Conservation (phyloP, 2,888 invertebrate species). For the Allophyes oxyacanthae region DNA sequence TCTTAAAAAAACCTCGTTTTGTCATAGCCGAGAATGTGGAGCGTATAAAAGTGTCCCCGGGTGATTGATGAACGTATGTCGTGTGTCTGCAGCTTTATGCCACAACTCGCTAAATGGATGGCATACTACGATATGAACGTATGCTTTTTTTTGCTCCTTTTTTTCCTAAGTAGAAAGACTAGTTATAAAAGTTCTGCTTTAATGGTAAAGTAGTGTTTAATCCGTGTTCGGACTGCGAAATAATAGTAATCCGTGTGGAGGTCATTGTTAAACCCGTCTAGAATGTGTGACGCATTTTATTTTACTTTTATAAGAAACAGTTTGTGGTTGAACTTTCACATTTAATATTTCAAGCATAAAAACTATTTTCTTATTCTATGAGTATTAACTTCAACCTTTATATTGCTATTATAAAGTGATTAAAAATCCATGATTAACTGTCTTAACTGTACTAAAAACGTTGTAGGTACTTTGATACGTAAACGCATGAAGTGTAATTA, state of each 20-base stretch:
- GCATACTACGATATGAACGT: constrained; percentile 43
- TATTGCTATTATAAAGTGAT: constrained; percentile 23
- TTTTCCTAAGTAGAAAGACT: constrained; percentile 49
- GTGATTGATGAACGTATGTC: constrained; percentile 78
- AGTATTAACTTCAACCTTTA: neutral
- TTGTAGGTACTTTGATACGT: constrained; percentile 5
- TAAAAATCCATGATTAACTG: constrained; percentile 10
- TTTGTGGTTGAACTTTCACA: constrained; percentile 7
- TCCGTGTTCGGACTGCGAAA: constrained; percentile 53
- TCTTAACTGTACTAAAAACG: constrained; percentile 16
- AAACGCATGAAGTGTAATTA: constrained; percentile 38
- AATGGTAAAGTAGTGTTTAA: constrained; percentile 53
- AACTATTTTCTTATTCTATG: neutral
- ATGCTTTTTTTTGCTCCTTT: constrained; percentile 23
- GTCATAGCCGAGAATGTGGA: constrained; percentile 64
- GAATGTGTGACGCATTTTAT: constrained; percentile 24
- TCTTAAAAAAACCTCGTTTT: constrained; percentile 56
- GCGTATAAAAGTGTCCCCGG: constrained; percentile 70
- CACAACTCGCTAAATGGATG: constrained; percentile 54
- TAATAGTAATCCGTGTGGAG: constrained; percentile 46
- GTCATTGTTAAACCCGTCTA: constrained; percentile 26
- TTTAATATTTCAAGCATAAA: constrained; percentile 2
- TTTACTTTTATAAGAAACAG: constrained; percentile 25
- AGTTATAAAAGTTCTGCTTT: constrained; percentile 52
- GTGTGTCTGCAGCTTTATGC: constrained; percentile 63